These are phyloP conservation scores for Aphidius gifuensis DNA, from an alignment of 1,140 invertebrate genomes.

Conservation along the genomic window DNA sequence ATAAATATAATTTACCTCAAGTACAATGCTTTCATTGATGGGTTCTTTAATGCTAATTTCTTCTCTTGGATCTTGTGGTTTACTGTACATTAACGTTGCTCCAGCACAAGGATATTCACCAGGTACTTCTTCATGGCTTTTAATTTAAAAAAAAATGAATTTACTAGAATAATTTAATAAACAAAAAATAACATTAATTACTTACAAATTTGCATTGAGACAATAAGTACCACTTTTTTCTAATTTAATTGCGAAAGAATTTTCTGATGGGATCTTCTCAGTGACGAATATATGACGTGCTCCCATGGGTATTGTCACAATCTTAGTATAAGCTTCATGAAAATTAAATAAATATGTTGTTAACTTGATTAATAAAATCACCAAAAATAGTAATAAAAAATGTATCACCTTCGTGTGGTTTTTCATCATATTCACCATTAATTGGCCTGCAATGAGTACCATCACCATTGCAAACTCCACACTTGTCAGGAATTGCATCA, in stretches of 20 bases:
- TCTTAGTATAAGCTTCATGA: slow-evolving; percentile 43
- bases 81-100: slow-evolving; percentile 45
- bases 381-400: background rate
- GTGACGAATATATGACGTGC: slow-evolving; percentile 45
- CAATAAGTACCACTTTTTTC: slow-evolving; percentile 44
- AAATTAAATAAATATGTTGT: background rate
- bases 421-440: slow-evolving; percentile 41
- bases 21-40: slow-evolving; percentile 42
- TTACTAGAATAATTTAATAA: background rate
- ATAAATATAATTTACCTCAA: slow-evolving; percentile 32
- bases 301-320: slow-evolving; percentile 49
- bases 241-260: slow-evolving; percentile 47
- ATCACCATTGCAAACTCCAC: slow-evolving; percentile 70
- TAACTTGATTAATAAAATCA: background rate
- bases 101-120: slow-evolving; percentile 50
- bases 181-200: background rate
- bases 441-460: slow-evolving; percentile 60
- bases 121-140: slow-evolving; percentile 39
- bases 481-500: slow-evolving; percentile 63
- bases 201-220: slow-evolving; percentile 53
- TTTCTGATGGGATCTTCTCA: slow-evolving; percentile 42
- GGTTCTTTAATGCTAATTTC: slow-evolving; percentile 54
- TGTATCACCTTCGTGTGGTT: background rate
- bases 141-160: background rate
- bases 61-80: slow-evolving; percentile 49